Evolutionary conservation across 2,888 invertebrate species (phyloP), one percentile per base, ranked within the genome.

Genomic region (Ferrisia virgata): DNA sequence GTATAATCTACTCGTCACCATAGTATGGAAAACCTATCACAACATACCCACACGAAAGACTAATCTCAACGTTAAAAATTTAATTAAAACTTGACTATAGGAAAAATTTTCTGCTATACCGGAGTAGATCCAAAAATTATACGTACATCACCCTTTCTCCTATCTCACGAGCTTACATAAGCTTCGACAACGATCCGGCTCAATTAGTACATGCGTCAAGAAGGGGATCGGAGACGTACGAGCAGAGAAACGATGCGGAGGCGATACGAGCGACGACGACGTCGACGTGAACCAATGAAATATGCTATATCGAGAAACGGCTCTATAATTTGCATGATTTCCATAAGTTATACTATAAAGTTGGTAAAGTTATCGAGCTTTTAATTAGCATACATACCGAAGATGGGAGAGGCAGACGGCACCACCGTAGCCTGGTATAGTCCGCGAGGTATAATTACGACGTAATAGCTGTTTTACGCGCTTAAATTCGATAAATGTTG

Each of bases 271-370:
- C 18, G 2, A 15, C 53, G 18, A 53, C 1, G 18, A 2, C 4
- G 18, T 3, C 2, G 8, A 2, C n/a, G 18, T 18, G 18, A 1
- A 28, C 58, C 0, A 28, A 28, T 64, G 58, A 22, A 28, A 13
- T 25, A 64, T 28, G 28, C 58, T 11, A 9, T 2, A 11, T 25
- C 11, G 8, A 64, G 28, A 64, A 64, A 64, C 58, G 58, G 11
- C 58, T 64, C 25, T 64, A 64, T 64, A 64, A 64, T 64, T 64
- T 64, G 58, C 58, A 64, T 64, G 25, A 64, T 64, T 64, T 64
- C 58, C 58, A 64, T 64, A 64, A 64, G 58, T 64, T 64, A 64
- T 13, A n/a, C n/a, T n/a, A 53, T 64, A 64, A 64, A 64, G 58
- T 64, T 64, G 58, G 58, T 28, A 28, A 64, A 64, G 58, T 64